Percentiles rank a stretch among this genome's conserved stretches.
phyloP scores from a whole-genome alignment of 2,888 invertebrate species.

The Adelphocoris suturalis region DNA sequence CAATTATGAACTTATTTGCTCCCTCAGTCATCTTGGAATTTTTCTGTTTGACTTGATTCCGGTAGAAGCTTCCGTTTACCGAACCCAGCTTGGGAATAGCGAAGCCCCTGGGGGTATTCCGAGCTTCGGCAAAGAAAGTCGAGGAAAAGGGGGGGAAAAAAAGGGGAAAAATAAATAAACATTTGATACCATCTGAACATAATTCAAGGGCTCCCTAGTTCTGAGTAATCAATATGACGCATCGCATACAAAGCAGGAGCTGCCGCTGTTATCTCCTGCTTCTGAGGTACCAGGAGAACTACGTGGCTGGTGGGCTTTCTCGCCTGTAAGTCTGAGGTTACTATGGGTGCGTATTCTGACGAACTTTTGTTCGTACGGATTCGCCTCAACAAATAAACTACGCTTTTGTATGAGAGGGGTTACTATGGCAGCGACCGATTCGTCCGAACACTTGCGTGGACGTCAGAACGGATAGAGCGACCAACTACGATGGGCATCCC shows the following conservation, averaged over 20 bases:
- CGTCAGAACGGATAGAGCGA: too few relatives aligned
- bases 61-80: conserved; percentile 43
- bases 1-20: conserved; percentile 69
- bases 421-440: too few relatives aligned
- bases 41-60: conserved; percentile 67
- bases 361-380: too few relatives aligned
- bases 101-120: conserved; percentile 1
- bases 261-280: conserved; percentile 7
- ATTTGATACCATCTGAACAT: conserved; percentile 69
- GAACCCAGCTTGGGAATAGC: conserved; percentile 19
- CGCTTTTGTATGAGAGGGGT: too few relatives aligned
- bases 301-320: neutral
- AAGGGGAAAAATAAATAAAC: conserved; percentile 63
- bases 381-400: too few relatives aligned
- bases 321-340: neutral
- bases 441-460: too few relatives aligned
- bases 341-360: too few relatives aligned
- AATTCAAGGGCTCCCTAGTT: conserved; percentile 48
- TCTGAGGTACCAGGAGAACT: conserved; percentile 24
- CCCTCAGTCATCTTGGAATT: conserved; percentile 67
- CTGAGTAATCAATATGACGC: conserved; percentile 65
- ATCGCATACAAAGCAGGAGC: conserved; percentile 65
- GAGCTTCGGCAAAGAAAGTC: neutral
- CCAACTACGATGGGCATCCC: too few relatives aligned
- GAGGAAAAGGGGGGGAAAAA: too few relatives aligned